Base-by-base conservation (phyloP, 1,140 invertebrate species). In the Trichogramma pretiosum region DNA sequence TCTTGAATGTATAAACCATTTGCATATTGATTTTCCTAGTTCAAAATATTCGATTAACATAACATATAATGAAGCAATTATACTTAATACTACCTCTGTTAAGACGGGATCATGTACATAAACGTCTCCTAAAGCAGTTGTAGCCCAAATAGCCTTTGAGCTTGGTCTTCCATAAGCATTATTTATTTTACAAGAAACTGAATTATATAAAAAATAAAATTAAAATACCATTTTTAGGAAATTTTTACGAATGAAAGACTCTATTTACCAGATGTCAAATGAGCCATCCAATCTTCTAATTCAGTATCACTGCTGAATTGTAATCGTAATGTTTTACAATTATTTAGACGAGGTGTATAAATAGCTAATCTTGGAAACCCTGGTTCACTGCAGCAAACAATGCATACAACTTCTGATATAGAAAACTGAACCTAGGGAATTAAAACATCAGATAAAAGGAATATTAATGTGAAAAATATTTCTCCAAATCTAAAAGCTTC, bases 241-340 rank as follows among this genome's bases (percentile, higher is more conserved):
- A 24, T 34, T 42, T 42, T 33, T 23, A 48, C 22, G 18, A 42
- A 56, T 43, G 30, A 16, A 28, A 44, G 40, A 54, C 52, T 43
- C 65, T 59, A 72, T 56, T 48, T 59, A 74, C 80, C 81, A 59
- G 74, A 77, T n/a, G 78, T 77, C 48, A 90, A 74, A 60, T 87
- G 78, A 28, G 80, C 78, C 37, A 89, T 77, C 89, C 89, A 93
- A 62, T 92, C 88, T 70, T 90, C 87, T 68, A 88, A 77, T 68
- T 90, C 84, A 32, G 79, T 78, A 67, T 91, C 87, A 55, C 82
- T 81, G 16, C 74, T 66, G 67, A 90, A 86, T 67, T 85, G 79
- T 47, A 91, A 66, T 65, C 81, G 79, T 8, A 89, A 70, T 42
- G 67, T 58, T 55, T 71, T 68, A 7, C 61, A 67, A 24, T 60